Evolutionary conservation across 2,888 invertebrate species (phyloP).

Genomic region (Endomychus coccineus): DNA sequence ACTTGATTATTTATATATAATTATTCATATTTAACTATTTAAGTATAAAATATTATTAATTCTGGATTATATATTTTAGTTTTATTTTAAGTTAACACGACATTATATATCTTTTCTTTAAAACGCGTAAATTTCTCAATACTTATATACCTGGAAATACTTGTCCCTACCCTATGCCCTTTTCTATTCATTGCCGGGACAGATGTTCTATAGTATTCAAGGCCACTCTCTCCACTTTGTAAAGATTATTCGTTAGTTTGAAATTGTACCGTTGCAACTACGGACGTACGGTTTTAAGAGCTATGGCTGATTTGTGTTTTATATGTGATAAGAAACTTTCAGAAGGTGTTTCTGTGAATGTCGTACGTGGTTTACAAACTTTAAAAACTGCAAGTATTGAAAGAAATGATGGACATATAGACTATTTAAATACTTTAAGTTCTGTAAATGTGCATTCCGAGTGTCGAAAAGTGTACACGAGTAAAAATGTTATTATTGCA

Average conservation of each 20-base stretch:
- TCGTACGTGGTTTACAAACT: conserved; percentile 20
- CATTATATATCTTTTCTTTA: too few relatives aligned
- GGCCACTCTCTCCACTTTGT: conserved; percentile 10
- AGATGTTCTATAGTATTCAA: conserved; percentile 6
- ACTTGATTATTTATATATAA: too few relatives aligned
- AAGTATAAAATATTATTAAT: too few relatives aligned
- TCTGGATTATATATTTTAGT: too few relatives aligned
- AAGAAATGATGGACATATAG: conserved; percentile 22
- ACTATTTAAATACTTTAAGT: conserved; percentile 20
- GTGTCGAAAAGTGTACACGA: conserved; percentile 15
- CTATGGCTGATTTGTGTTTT: conserved; percentile 21
- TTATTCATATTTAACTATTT: too few relatives aligned
- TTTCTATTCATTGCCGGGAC: conserved; percentile 9
- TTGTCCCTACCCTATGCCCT: conserved; percentile 8
- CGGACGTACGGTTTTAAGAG: conserved; percentile 17
- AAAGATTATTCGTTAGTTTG: conserved; percentile 12
- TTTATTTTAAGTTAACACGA: too few relatives aligned
- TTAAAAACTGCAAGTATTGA: conserved; percentile 21
- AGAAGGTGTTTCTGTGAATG: conserved; percentile 20
- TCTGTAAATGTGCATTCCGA: conserved; percentile 21
- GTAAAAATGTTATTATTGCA: conserved; percentile 6
- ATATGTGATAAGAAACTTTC: conserved; percentile 18
- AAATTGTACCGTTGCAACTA: conserved; percentile 14
- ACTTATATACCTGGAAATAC: too few relatives aligned
- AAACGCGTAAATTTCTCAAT: too few relatives aligned